Evolutionary conservation across 2,113 vertebrate genomes (phyloP).

Genomic region (Sakesphorus luctuosus): DNA sequence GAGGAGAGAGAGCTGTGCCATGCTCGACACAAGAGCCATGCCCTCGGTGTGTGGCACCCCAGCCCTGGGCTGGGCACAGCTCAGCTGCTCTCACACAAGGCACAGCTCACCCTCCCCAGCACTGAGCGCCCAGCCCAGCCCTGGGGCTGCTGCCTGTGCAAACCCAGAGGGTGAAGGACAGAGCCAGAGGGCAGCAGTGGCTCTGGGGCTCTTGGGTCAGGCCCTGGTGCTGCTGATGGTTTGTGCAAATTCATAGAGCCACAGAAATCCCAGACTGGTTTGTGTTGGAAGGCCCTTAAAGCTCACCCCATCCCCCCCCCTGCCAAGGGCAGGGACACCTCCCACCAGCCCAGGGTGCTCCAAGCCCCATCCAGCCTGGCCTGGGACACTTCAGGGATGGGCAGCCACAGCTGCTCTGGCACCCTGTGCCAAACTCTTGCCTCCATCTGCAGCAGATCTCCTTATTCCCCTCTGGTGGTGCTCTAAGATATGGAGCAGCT

Average conservation of each 20-base stretch:
- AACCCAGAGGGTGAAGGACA: neutral
- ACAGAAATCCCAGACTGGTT: neutral
- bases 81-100: neutral
- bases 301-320: neutral
- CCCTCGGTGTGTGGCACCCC: neutral
- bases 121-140: neutral
- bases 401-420: neutral
- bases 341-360: neutral
- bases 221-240: neutral
- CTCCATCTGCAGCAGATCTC: neutral
- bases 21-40: neutral
- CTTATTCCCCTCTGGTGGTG: neutral
- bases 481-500: neutral
- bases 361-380: neutral
- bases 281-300: neutral
- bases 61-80: fast-evolving
- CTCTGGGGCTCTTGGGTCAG: fast-evolving
- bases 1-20: neutral
- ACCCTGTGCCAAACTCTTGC: neutral
- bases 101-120: neutral
- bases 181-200: neutral
- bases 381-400: neutral
- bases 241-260: neutral
- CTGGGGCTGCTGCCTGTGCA: neutral
- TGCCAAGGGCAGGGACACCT: neutral